These are phyloP conservation scores for Leptinotarsa tumamoca DNA, from an alignment of 2,888 invertebrate genomes.

Conservation along the genomic window DNA sequence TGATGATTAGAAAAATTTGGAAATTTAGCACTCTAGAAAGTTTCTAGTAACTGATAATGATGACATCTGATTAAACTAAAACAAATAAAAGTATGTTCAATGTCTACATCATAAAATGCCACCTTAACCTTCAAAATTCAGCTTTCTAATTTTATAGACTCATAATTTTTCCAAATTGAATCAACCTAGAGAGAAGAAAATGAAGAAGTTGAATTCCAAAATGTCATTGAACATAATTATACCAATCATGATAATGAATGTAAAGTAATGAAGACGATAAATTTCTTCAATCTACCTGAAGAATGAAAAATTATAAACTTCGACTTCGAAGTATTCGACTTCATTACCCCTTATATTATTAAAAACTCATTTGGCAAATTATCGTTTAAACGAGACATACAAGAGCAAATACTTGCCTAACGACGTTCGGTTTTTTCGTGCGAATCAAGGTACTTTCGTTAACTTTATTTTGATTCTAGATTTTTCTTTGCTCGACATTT, in stretches of 20 bases:
- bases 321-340: slow-evolving; percentile 18
- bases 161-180: too few species aligned
- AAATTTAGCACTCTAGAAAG: too few species aligned
- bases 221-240: background rate
- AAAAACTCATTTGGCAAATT: slow-evolving; percentile 33
- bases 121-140: too few species aligned
- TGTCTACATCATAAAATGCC: too few species aligned
- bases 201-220: background rate
- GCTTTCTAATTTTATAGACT: too few species aligned
- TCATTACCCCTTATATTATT: slow-evolving; percentile 26
- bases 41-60: too few species aligned
- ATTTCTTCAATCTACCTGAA: background rate
- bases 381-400: slow-evolving; percentile 26
- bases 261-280: too few species aligned
- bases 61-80: too few species aligned
- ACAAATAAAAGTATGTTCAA: too few species aligned
- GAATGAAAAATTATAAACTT: background rate
- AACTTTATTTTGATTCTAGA: slow-evolving; percentile 15
- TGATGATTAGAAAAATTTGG: too few species aligned
- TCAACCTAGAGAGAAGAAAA: too few species aligned
- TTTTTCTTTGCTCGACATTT: slow-evolving; percentile 10
- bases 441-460: slow-evolving; percentile 28
- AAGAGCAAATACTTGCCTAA: slow-evolving; percentile 29
- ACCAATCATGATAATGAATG: background rate
- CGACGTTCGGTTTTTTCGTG: slow-evolving; percentile 19